A percentile compares a stretch with the other conserved stretches of the same genome.
phyloP scores from a whole-genome alignment of 2,113 vertebrate genomes.

The Sylvia atricapilla region DNA sequence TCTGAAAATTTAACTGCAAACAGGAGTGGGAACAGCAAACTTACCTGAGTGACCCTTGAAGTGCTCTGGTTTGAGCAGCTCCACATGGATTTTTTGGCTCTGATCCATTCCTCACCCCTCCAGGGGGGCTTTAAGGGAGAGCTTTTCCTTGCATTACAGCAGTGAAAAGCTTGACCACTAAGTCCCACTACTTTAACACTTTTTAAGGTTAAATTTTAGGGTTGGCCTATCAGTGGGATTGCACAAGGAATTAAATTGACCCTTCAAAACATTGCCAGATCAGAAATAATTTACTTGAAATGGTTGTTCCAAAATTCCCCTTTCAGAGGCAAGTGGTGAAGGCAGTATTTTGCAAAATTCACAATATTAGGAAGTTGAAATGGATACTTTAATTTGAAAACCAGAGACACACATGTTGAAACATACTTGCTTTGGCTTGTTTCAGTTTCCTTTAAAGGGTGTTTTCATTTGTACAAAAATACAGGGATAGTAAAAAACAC shows the following conservation, averaged over 20 bases:
- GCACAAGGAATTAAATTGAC: neutral
- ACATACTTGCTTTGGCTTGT: neutral
- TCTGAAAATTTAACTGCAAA: neutral
- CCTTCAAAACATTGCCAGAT: neutral
- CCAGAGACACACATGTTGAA: neutral
- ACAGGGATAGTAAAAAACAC: neutral
- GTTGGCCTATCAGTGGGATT: neutral
- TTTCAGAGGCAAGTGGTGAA: neutral
- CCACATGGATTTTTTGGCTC: neutral
- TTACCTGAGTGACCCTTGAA: neutral
- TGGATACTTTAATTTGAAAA: neutral
- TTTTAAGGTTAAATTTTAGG: neutral
- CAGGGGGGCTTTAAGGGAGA: neutral
- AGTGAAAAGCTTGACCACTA: neutral
- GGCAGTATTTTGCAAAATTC: neutral
- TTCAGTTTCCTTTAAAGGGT: neutral
- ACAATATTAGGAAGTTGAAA: neutral
- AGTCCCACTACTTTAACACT: neutral
- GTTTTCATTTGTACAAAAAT: neutral
- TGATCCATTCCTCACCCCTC: neutral
- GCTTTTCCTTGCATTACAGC: neutral
- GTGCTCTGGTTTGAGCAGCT: neutral
- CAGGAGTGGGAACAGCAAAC: neutral
- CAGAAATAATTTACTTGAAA: neutral
- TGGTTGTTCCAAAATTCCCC: neutral